Evolutionary conservation across 1,140 invertebrate genomes (phyloP).

Genomic region (Rhopalosiphum maidis): DNA sequence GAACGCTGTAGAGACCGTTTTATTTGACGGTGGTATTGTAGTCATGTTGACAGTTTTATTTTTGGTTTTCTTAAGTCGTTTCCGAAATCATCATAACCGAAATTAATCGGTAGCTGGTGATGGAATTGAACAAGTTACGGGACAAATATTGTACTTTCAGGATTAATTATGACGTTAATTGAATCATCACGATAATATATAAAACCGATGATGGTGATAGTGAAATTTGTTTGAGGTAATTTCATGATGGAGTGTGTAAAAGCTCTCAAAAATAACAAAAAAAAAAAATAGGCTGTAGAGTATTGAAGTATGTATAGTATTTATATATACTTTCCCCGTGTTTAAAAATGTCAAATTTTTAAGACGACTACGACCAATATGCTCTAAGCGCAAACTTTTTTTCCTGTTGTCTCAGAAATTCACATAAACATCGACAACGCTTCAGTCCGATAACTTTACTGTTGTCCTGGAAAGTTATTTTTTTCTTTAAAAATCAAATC

Average conservation of each 20-base stretch:
- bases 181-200: background rate
- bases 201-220: background rate
- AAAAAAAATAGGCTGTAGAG: background rate
- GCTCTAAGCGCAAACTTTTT: background rate
- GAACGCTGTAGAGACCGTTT: background rate
- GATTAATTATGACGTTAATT: background rate
- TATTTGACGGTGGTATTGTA: background rate
- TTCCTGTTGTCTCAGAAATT: background rate
- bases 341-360: background rate
- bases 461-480: background rate
- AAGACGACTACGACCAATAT: background rate
- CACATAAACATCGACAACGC: background rate
- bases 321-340: background rate
- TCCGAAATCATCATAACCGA: background rate
- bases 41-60: background rate
- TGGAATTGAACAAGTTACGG: background rate
- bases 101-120: background rate
- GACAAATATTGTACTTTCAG: background rate
- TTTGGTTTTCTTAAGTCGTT: background rate
- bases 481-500: background rate
- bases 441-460: background rate
- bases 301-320: background rate
- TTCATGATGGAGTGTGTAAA: background rate
- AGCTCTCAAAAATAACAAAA: background rate
- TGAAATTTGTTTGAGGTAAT: background rate